These are phyloP conservation scores for Ammodytes dubius DNA, from an alignment of 2,113 vertebrate species.

Conservation along the genomic window DNA sequence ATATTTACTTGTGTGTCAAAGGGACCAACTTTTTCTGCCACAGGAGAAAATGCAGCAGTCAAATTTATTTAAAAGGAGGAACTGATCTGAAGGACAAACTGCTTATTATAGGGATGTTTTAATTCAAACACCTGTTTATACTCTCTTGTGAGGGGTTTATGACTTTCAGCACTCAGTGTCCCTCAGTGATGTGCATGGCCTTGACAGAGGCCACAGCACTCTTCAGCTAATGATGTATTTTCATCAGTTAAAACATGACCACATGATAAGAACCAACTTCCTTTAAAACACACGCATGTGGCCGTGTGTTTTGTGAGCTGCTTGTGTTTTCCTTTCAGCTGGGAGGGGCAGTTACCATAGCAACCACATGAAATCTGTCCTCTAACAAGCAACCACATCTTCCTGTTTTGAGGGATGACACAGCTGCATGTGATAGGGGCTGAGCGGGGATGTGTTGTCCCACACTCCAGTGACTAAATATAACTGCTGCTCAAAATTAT, in stretches of 20 bases:
- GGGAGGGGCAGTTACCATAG: conserved; percentile 34
- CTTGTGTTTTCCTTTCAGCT: conserved; percentile 40
- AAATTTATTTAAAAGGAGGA: conserved; percentile 27
- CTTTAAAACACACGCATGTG: conserved; percentile 41
- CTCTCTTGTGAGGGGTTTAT: conserved; percentile 9
- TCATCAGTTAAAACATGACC: conserved; percentile 23
- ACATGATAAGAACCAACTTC: conserved; percentile 58
- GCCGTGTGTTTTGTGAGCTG: background rate
- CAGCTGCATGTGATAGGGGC: conserved; percentile 14
- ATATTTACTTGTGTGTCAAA: conserved; percentile 1
- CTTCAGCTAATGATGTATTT: conserved; percentile 3
- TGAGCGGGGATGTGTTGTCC: conserved; percentile 12
- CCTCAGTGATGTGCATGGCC: conserved; percentile 4
- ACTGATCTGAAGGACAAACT: conserved; percentile 12
- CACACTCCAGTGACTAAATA: conserved; percentile 5
- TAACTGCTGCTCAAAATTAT: background rate
- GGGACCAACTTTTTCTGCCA: background rate
- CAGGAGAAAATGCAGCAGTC: background rate
- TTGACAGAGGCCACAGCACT: conserved; percentile 10
- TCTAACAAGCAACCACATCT: conserved; percentile 32
- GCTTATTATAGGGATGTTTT: conserved; percentile 40
- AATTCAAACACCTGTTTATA: conserved; percentile 47
- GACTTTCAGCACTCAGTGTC: conserved; percentile 2
- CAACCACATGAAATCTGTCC: conserved; percentile 36
- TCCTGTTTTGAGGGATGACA: conserved; percentile 73